Percentiles rank a stretch among this genome's conserved stretches.
These are phyloP conservation scores for Dione vanillae DNA, from an alignment of 2,888 invertebrate genomes.

Conservation along the genomic window DNA sequence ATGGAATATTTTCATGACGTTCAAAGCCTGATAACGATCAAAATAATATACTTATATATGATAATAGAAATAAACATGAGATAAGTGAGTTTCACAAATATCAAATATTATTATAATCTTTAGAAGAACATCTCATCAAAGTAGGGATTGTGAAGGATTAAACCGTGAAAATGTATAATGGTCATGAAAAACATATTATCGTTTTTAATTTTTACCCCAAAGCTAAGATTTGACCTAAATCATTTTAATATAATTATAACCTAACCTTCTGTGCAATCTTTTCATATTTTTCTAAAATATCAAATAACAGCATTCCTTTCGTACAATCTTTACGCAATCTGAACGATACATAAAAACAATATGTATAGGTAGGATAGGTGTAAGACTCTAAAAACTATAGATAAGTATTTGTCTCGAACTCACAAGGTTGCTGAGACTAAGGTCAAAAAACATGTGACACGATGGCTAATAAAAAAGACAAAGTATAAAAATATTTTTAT, in stretches of 20 bases:
- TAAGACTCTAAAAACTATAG: background rate
- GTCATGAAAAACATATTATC: too few species aligned
- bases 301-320: background rate
- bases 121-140: background rate
- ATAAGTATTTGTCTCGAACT: background rate
- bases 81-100: constrained; percentile 9
- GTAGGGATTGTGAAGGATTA: too few species aligned
- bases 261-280: too few species aligned
- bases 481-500: background rate
- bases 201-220: too few species aligned
- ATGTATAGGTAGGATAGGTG: background rate
- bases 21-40: constrained; percentile 7
- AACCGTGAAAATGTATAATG: too few species aligned
- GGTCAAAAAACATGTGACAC: constrained; percentile 17
- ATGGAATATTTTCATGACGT: constrained; percentile 19
- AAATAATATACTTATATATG: constrained; percentile 6
- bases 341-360: background rate
- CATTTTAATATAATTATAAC: too few species aligned
- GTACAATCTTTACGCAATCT: background rate
- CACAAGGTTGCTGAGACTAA: constrained; percentile 11
- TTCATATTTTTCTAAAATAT: too few species aligned
- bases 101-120: background rate
- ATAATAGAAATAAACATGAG: constrained; percentile 16
- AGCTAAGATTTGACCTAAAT: too few species aligned
- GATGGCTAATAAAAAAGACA: constrained; percentile 1